Base-by-base conservation (phyloP, 2,113 vertebrate species). In the Callithrix jacchus region DNA sequence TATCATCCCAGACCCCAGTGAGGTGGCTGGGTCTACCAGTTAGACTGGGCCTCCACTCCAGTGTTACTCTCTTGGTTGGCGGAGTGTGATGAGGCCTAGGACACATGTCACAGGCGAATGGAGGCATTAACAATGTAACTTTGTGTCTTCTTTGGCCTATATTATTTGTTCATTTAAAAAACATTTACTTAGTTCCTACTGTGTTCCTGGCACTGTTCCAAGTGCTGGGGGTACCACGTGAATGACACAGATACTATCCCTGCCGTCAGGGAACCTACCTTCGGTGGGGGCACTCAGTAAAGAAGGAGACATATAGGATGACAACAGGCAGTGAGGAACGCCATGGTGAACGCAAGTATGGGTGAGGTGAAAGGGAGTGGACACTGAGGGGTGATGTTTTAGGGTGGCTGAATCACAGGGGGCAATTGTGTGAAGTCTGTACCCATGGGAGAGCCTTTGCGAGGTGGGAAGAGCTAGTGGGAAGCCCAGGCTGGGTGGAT, bases 371-470 rank as follows among this genome's bases (percentile, higher is more conserved):
- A 25, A n/a, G 56, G 42, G 12, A 27, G 5, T 5, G 35, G 73
- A 45, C 21, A 2, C 42, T 0, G 66, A 52, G 42, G 17, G 42
- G 27, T 5, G 68, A 27, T 11, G 2, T 47, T 56, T 45, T 54
- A n/a, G 4, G 82, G 79, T 76, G 73, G n/a, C n/a, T 27, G 70
- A 42, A 16, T 25, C n/a, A 79, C 42, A 61, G 61, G 58, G 77
- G 54, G 8, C 40, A 8, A 37, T 20, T 6, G 6, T 0, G 9
- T n/a, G 12, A 45, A 52, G n/a, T 21, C 25, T 4, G 4, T 3
- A 68, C 25, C 32, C 35, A 12, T 0, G 14, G 17, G 16, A 52
- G 25, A 17, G 16, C 6, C 4, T 3, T 35, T 40, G 54, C 45
- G 23, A 5, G 21, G 12, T 40, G 30, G 52, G 64, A 40, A 3